Evolutionary conservation across 2,797 vertebrate species (phyloP), one percentile per base, ranked within the genome.

Genomic region (Eutrigla gurnardus): DNA sequence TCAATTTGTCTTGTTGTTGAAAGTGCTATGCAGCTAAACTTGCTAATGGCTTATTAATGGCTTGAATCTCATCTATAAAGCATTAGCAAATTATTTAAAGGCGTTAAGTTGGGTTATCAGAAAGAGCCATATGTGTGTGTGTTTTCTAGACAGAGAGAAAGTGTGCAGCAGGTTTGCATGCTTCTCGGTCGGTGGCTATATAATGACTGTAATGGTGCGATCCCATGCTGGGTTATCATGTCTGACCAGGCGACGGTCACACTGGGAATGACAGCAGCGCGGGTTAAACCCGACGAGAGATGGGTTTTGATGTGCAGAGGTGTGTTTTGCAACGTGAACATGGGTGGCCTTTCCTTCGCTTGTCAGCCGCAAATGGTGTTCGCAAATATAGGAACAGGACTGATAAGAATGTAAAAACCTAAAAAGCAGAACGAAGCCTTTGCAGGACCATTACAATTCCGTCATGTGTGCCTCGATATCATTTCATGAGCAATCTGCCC

Each of bases 181-280:
- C 8, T 2, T 61, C 80, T 78, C 83, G 0, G 14, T 12, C 61
- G 80, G 82, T 70, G 70, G 73, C 61, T 50, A 6, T 63, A 37
- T 84, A 80, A 81, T 85, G 70, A 65, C 73, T 65, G 67, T 61
- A 65, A 73, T 69, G 50, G 39, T 55, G 69, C 72, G 64, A 65
- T 80, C 40, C 18, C 85, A 82, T 42, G 74, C 82, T 78, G 73
- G 35, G 81, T 86, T 89, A 82, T 92, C 78, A 54, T 66, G 70
- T 84, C 72, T 47, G 10, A 71, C 73, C 81, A 78, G 81, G 81
- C 12, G 13, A 33, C 61, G 77, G 65, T 74, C 74, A 62, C 77
- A 62, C 78, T 81, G 81, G 83, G 82, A 79, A 84, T 35, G 65
- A 68, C 81, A 49, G 63, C 69, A 14, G 62, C 50, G 74, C 14